phyloP scores from a whole-genome alignment of 1,140 invertebrate genomes.

The Papilio machaon region DNA sequence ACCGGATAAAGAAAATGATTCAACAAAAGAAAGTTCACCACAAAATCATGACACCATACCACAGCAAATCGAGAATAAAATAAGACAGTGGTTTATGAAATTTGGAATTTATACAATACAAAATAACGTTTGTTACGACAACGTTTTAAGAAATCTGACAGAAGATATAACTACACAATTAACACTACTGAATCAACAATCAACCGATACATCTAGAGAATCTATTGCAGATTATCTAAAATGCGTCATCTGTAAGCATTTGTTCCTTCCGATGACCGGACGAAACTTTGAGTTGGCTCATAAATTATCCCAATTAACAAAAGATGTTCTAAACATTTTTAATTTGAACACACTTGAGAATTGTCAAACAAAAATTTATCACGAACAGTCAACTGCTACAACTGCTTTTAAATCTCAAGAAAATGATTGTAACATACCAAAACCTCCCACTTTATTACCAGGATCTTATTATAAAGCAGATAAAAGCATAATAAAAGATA shows the following conservation, averaged over 20 bases:
- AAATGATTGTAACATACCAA: neutral
- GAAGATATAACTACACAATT: constrained; percentile 27
- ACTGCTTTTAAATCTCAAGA: neutral
- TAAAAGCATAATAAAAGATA: constrained; percentile 25
- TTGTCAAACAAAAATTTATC: neutral
- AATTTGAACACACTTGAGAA: neutral
- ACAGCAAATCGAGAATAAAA: constrained; percentile 9
- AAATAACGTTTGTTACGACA: constrained; percentile 2
- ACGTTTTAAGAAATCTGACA: constrained; percentile 17
- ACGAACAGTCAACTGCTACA: neutral
- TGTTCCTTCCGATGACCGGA: neutral
- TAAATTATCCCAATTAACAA: constrained; percentile 11
- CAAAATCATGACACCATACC: neutral
- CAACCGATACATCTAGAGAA: constrained; percentile 3
- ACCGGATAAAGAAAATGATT: neutral
- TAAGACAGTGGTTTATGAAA: constrained; percentile 17
- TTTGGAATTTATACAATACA: constrained; percentile 6
- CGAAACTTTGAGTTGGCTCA: constrained; percentile 15
- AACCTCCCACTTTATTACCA: neutral
- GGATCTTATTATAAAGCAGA: constrained; percentile 14
- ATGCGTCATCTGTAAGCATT: constrained; percentile 26
- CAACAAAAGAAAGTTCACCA: neutral
- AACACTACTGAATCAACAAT: neutral
- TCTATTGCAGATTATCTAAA: constrained; percentile 1
- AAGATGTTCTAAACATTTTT: constrained; percentile 8